These are phyloP conservation scores for Cisticola juncidis DNA, from an alignment of 2,113 vertebrate species.

Conservation along the genomic window DNA sequence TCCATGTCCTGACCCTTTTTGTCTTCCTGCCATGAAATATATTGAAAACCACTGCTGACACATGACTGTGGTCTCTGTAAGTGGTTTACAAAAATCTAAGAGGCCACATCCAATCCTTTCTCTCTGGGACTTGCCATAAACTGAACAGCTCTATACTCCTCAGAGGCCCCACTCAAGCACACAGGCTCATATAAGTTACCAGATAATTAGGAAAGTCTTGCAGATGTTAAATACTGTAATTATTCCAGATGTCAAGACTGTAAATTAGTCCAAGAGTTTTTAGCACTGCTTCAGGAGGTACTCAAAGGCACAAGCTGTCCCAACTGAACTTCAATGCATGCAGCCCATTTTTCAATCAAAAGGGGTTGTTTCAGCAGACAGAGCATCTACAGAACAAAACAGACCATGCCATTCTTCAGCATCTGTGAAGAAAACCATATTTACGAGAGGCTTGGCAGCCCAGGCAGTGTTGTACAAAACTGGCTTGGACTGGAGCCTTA, in stretches of 20 bases:
- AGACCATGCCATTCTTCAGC: background rate
- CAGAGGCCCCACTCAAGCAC: background rate
- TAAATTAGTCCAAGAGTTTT: background rate
- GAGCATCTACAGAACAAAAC: background rate
- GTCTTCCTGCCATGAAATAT: background rate
- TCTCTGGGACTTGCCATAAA: background rate
- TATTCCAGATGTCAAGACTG: background rate
- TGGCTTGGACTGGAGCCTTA: background rate
- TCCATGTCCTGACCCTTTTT: background rate
- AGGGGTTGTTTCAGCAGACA: background rate
- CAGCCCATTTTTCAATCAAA: background rate
- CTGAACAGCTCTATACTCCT: background rate
- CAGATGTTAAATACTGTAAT: background rate
- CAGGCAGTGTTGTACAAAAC: background rate
- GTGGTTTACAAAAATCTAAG: rapidly evolving
- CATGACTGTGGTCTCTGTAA: background rate
- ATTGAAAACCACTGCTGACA: background rate
- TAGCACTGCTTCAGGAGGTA: background rate
- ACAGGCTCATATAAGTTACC: background rate
- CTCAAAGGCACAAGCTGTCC: background rate
- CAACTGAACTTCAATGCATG: background rate
- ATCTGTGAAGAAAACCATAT: background rate
- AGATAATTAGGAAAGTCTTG: background rate
- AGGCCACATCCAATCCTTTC: background rate
- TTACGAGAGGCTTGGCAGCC: background rate